Percentiles rank a stretch among this genome's conserved stretches.
Evolutionary conservation across 2,888 invertebrate genomes (phyloP).

Genomic region (Drosophila ezoana): DNA sequence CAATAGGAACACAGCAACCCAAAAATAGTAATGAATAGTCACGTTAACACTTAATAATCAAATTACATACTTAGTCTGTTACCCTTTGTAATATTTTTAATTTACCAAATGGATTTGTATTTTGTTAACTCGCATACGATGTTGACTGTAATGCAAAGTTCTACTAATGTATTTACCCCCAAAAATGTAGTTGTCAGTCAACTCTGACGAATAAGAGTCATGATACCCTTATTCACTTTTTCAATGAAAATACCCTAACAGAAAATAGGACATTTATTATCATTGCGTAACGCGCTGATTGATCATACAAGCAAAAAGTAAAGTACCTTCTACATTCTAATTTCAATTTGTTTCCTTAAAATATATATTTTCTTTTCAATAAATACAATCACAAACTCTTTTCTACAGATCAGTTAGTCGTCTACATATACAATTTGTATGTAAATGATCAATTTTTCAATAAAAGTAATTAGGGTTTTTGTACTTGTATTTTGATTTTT

Average conservation of each 20-base stretch:
- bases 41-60: conserved; percentile 49
- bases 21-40: conserved; percentile 31
- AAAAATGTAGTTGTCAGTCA: conserved; percentile 65
- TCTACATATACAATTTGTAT: conserved; percentile 16
- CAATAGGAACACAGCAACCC: conserved; percentile 26
- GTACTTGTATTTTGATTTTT: conserved; percentile 26
- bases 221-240: conserved; percentile 39
- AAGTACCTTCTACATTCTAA: conserved; percentile 42
- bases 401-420: conserved; percentile 12
- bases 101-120: conserved; percentile 58
- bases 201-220: conserved; percentile 38
- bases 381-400: conserved; percentile 3
- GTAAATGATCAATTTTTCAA: conserved; percentile 7
- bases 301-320: conserved; percentile 55
- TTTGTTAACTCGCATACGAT: conserved; percentile 55
- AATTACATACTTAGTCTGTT: conserved; percentile 74
- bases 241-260: conserved; percentile 43
- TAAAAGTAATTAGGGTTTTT: conserved; percentile 9
- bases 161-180: conserved; percentile 50
- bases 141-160: conserved; percentile 64
- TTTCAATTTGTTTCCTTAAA: conserved; percentile 16
- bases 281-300: conserved; percentile 41
- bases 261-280: conserved; percentile 43
- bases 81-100: conserved; percentile 67
- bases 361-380: conserved; percentile 1